phyloP scores from a whole-genome alignment of 2,888 invertebrate genomes.

The Ecliptopera silaceata region DNA sequence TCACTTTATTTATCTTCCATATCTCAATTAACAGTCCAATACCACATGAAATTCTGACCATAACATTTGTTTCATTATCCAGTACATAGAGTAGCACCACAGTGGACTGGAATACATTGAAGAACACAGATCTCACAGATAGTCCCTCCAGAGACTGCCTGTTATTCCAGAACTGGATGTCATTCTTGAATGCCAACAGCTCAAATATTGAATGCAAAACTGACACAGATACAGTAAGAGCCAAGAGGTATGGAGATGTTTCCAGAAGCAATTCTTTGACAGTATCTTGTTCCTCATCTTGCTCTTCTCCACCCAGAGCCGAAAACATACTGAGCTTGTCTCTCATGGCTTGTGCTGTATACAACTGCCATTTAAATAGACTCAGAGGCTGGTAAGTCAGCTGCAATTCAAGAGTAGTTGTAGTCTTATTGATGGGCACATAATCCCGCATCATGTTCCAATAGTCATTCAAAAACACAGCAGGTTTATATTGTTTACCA shows the following conservation, averaged over 20 bases:
- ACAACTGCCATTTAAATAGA: constrained; percentile 99
- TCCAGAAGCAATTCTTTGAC: constrained; percentile 97
- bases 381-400: constrained; percentile 95
- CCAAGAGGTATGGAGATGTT: constrained; percentile 97
- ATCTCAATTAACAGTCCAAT: constrained; percentile 97
- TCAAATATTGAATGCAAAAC: constrained; percentile 99
- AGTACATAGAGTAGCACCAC: constrained; percentile 98
- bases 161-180: constrained; percentile 99
- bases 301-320: constrained; percentile 87
- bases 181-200: constrained; percentile 99
- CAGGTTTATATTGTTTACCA: constrained; percentile 94
- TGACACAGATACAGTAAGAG: constrained; percentile 94
- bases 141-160: constrained; percentile 98
- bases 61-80: constrained; percentile 99
- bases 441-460: constrained; percentile 99
- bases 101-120: constrained; percentile 98
- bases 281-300: constrained; percentile 94
- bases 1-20: constrained; percentile 99
- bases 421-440: constrained; percentile 93
- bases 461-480: constrained; percentile 97
- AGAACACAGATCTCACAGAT: constrained; percentile 98
- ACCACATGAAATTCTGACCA: constrained; percentile 96
- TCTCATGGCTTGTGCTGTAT: constrained; percentile 97
- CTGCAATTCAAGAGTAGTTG: constrained; percentile 86
- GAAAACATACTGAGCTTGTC: constrained; percentile 91